Percentiles rank a stretch among this genome's conserved stretches.
phyloP scores from a whole-genome alignment of 2,113 vertebrate genomes.

The Proteles cristata region DNA sequence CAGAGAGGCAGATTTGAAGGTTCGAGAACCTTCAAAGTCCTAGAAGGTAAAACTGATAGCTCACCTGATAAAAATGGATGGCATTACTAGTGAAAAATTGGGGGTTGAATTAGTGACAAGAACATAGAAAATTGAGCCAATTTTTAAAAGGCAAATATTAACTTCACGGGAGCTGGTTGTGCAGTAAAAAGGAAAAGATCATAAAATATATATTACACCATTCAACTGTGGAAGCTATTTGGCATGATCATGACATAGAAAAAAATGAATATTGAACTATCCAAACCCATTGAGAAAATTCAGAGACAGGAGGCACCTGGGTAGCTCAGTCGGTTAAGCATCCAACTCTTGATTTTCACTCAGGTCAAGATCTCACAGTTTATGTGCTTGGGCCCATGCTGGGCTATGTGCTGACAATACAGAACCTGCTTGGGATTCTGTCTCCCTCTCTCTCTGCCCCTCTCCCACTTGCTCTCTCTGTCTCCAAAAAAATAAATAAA shows the following conservation, averaged over 20 bases:
- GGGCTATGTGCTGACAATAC: no score
- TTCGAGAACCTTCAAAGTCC: neutral
- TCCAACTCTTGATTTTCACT: no score
- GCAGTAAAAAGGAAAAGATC: neutral
- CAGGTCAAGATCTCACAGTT: no score
- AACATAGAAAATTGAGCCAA: neutral
- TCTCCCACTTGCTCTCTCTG: no score
- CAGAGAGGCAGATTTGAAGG: neutral
- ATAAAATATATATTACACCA: neutral
- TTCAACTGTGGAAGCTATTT: neutral
- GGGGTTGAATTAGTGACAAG: neutral
- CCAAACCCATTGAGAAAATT: neutral
- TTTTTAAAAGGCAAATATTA: neutral
- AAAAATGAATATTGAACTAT: neutral
- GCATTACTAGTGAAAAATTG: rapidly evolving
- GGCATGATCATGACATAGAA: neutral
- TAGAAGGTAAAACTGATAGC: neutral
- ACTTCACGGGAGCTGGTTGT: neutral
- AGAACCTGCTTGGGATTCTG: no score
- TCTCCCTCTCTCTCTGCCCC: no score
- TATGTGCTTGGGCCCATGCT: no score
- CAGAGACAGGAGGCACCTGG: neutral
- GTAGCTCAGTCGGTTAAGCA: no score
- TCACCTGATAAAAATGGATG: no score
- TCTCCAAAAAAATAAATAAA: no score